Conservation (phyloP, 2,888 invertebrate genomes). For the Achlya flavicornis region DNA sequence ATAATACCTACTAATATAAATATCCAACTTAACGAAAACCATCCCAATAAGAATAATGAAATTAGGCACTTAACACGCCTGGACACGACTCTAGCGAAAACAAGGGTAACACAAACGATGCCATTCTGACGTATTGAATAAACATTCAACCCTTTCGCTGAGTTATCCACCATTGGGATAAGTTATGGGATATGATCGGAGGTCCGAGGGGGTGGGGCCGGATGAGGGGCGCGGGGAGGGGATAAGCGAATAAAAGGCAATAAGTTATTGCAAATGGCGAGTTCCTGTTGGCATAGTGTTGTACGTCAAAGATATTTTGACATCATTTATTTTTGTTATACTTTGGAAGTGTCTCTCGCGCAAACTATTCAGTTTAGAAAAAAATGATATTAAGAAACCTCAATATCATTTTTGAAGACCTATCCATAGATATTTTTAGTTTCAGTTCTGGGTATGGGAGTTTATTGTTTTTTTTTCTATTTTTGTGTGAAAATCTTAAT, state of each 20-base stretch:
- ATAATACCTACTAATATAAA: no score
- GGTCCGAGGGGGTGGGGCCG: slow-evolving; percentile 8
- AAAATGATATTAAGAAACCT: no score
- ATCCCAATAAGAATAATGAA: neutral
- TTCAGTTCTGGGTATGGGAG: no score
- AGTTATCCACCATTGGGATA: slow-evolving; percentile 33
- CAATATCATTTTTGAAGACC: no score
- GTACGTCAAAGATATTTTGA: no score
- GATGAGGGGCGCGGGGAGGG: slow-evolving; percentile 13
- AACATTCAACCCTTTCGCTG: slow-evolving; percentile 37
- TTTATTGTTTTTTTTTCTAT: no score
- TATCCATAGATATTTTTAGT: no score
- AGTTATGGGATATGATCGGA: slow-evolving; percentile 36
- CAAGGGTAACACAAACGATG: neutral
- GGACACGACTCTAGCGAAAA: neutral
- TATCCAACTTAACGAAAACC: neutral
- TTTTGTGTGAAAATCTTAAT: no score
- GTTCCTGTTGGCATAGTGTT: slow-evolving; percentile 19
- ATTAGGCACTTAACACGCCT: slow-evolving; percentile 6
- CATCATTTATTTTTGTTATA: no score
- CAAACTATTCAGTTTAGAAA: no score
- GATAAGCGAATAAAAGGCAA: slow-evolving; percentile 51
- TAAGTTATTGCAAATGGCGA: slow-evolving; percentile 59
- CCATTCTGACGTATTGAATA: slow-evolving; percentile 35
- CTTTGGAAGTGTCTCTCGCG: no score